Conservation (phyloP, 2,797 vertebrate genomes). For the Enteromius radiatus region DNA sequence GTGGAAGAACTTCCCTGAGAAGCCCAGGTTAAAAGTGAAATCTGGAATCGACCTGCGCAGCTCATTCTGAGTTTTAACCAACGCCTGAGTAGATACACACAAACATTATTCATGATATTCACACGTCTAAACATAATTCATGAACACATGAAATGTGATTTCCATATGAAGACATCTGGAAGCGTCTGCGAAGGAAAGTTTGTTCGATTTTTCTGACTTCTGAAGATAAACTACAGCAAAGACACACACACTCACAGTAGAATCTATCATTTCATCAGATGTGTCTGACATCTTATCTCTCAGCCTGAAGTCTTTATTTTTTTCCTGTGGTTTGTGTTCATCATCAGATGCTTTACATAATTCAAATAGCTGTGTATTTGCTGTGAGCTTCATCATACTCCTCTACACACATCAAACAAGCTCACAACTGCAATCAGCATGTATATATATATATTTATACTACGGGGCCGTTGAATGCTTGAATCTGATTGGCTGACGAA, state of each 20-base stretch:
- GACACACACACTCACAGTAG: not conserved
- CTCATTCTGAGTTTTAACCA: slow-evolving; percentile 91
- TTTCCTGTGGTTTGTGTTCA: not conserved
- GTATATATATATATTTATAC: too few relatives aligned
- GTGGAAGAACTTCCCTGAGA: slow-evolving; percentile 99
- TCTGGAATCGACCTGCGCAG: slow-evolving; percentile 92
- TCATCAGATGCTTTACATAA: not conserved
- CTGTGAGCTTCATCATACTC: not conserved
- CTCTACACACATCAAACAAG: not conserved
- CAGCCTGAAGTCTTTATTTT: not conserved
- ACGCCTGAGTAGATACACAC: slow-evolving; percentile 77
- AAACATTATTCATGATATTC: slow-evolving; percentile 32
- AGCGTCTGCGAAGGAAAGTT: not conserved
- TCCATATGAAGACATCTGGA: not conserved
- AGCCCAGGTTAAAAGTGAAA: slow-evolving; percentile 99
- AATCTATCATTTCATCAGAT: not conserved
- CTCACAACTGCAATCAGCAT: too few relatives aligned
- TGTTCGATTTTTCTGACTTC: not conserved
- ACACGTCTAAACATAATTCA: not conserved
- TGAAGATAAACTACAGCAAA: not conserved
- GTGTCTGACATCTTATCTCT: not conserved
- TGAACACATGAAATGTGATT: not conserved
- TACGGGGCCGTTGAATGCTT: too few relatives aligned
- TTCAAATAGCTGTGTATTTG: not conserved
- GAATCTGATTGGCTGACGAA: too few relatives aligned